These are phyloP conservation scores for Drosophila tropicalis DNA, from an alignment of 1,140 invertebrate genomes.

Conservation along the genomic window DNA sequence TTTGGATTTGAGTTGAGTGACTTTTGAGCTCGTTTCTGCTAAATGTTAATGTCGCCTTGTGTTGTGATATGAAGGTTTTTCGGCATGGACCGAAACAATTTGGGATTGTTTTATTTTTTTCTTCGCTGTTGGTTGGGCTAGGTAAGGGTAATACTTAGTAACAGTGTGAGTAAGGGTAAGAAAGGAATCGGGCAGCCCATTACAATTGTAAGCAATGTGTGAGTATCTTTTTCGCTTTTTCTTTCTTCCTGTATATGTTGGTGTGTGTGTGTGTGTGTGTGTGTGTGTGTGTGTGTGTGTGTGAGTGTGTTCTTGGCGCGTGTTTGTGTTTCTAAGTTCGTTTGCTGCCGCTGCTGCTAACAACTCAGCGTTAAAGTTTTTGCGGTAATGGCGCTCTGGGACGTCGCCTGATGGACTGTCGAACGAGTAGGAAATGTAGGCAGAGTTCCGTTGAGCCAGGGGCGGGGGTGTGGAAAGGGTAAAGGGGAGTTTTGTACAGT, in stretches of 20 bases:
- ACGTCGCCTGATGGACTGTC: conserved; percentile 60
- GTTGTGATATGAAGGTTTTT: not conserved
- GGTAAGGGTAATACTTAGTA: conserved; percentile 27
- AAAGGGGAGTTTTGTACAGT: not conserved
- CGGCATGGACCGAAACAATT: not conserved
- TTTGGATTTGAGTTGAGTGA: conserved; percentile 18
- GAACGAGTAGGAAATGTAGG: not conserved
- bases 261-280: conserved; percentile 37
- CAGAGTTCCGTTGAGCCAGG: not conserved
- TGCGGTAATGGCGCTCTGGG: conserved; percentile 77
- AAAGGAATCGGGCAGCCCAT: conserved; percentile 39
- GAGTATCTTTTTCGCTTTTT: conserved; percentile 35
- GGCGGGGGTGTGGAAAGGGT: conserved; percentile 21
- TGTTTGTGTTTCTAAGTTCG: conserved; percentile 77
- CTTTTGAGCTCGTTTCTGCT: conserved; percentile 31
- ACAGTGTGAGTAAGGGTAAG: not conserved
- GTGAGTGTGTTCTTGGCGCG: conserved; percentile 56
- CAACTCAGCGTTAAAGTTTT: conserved; percentile 75
- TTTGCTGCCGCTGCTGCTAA: conserved; percentile 61
- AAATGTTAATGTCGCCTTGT: conserved; percentile 36
- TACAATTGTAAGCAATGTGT: conserved; percentile 57
- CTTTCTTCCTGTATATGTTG: conserved; percentile 16
- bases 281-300: conserved; percentile 32
- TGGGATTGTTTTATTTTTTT: not conserved
- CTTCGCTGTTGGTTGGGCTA: conserved; percentile 14